Base-by-base conservation (phyloP, 2,113 vertebrate genomes). In the Malurus elegans region DNA sequence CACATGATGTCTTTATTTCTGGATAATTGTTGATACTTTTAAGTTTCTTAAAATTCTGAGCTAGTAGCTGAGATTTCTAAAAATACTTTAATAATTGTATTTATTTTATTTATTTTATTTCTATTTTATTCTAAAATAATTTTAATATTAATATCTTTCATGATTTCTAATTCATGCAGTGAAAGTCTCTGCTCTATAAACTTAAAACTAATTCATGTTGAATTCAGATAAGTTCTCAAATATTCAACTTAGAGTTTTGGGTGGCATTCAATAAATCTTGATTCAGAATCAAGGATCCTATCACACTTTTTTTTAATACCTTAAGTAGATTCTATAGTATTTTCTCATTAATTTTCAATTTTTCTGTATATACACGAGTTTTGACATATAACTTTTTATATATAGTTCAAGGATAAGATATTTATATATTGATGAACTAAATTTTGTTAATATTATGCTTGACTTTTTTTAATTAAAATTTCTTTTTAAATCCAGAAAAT, bases 31-130 rank as follows among this genome's bases (percentile, higher is more conserved):
- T 74, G 28, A 1, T 8, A 69, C 8, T 2, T 40, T 31, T 47
- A 12, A 12, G 13, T 48, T 58, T 58, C 18, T 25, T 66, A 70
- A 21, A 71, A 66, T 17, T 60, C 45, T 50, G 29, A 81, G 5
- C 3, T 64, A 17, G 23, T 25, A 58, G 10, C 5, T 64, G 7
- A 25, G 2, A 2, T 18, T 24, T 48, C 64, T n/a, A 1, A 7
- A 29, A 58, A 26, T 32, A 2, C 0, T 60, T 69, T 64, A 54
- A 50, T 29, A 45, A 31, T 38, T 38, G 38, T 38, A 38, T 38
- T 38, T 38, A 38, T 38, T 38, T 38, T n/a, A n/a, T 38, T 11
- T 38, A 11, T 38, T 38, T 38, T 38, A 38, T 38, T 38, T 38
- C 38, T 38, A 54, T 34, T 66, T 70, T 79, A 38, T 78, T 65